Evolutionary conservation across 2,888 invertebrate genomes (phyloP), one percentile per base, ranked within the genome.

Genomic region (Caenorhabditis sp.): DNA sequence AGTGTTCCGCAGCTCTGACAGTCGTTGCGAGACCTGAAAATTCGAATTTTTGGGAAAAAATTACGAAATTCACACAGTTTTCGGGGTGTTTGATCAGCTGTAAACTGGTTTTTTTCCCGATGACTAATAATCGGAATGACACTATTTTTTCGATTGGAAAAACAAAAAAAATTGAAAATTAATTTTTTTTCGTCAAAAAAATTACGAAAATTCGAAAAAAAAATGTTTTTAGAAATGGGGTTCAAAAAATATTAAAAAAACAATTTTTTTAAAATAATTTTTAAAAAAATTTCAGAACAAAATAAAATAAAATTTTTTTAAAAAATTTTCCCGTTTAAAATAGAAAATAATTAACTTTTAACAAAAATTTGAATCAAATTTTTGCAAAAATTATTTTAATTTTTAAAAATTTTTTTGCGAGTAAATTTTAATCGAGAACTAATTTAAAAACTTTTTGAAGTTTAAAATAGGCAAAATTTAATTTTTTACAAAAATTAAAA

Each of bases 11-110:
- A 79, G 70, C 18, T 62, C 24, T 50, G 78, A 71, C 11, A 79
- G 61, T 67, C 62, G 62, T 71, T 70, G 69, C 13, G 70, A 58
- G 18, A 79, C 78, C 78, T 79, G 78, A 47, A 77, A 55, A 68
- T 11, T 47, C 18, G 13, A 40, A 15, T 15, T n/a, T n/a, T n/a
- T n/a, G n/a, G n/a, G n/a, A n/a, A n/a, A n/a, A 3, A 13, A 40
- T 40, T 40, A 15, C 8, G 13, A 13, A 58, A 26, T 15, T 20
- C 20, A 32, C 5, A 32, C 40, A 40, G 40, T 11, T 40, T 47
- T 18, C 3, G 13, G 15, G 8, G 22, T 70, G 58, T 70, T 70
- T 70, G 47, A 32, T 51, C 69, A 70, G 69, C 60, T 70, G 69
- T 58, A 53, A 24, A 24, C 13, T 40, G 40, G 13, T 40, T 40